phyloP scores from a whole-genome alignment of 2,888 invertebrate genomes.

The Lordiphosa andalusiaca region DNA sequence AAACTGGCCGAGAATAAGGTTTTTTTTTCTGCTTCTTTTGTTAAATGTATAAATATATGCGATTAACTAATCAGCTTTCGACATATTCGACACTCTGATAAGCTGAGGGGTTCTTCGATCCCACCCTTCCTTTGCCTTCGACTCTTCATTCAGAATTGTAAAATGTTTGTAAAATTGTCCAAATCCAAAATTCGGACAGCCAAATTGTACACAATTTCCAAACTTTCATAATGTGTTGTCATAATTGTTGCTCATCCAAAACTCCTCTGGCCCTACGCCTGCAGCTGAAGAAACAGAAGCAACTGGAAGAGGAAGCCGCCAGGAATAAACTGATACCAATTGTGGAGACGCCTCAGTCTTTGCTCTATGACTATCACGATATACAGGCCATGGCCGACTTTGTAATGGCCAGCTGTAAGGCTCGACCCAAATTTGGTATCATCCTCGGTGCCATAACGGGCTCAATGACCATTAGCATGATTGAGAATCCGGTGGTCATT shows the following conservation, averaged over 20 bases:
- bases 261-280: slow-evolving; percentile 39
- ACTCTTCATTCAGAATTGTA: too few relatives aligned
- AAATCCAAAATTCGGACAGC: too few relatives aligned
- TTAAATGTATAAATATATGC: too few relatives aligned
- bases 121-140: too few relatives aligned
- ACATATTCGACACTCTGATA: too few relatives aligned
- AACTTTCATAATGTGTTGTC: slow-evolving; percentile 44
- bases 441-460: slow-evolving; percentile 94
- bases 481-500: slow-evolving; percentile 86
- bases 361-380: slow-evolving; percentile 87
- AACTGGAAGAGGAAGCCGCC: slow-evolving; percentile 15
- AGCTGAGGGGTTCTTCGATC: too few relatives aligned
- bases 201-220: too few relatives aligned
- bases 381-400: slow-evolving; percentile 88
- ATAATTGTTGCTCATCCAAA: slow-evolving; percentile 45
- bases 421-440: slow-evolving; percentile 91
- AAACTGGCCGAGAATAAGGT: too few relatives aligned
- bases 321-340: slow-evolving; percentile 15
- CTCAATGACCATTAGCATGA: slow-evolving; percentile 85
- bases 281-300: slow-evolving; percentile 16
- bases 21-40: too few relatives aligned
- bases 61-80: too few relatives aligned
- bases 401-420: slow-evolving; percentile 84
- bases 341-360: slow-evolving; percentile 36
- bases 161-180: too few relatives aligned